Base-by-base conservation (phyloP, 2,888 invertebrate species). In the Drosophila paranaensis region DNA sequence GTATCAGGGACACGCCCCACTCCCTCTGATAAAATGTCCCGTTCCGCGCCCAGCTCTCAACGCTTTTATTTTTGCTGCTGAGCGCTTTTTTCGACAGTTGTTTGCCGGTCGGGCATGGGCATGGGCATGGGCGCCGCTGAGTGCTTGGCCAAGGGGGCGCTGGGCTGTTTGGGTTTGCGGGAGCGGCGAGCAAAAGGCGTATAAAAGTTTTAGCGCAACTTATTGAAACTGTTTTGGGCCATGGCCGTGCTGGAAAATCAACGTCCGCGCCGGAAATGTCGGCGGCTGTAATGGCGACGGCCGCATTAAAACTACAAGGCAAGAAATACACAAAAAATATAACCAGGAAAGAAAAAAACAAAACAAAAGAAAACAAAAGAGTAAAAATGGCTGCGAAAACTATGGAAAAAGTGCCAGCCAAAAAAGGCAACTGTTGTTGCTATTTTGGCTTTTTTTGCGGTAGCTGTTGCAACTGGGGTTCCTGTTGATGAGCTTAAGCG, bases 201-300 rank as follows among this genome's bases (percentile, higher is more conserved):
- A 71, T 88, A 88, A 88, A 85, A 85, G 71, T 88, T 85, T 86
- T 81, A 77, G 81, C 70, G 60, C 71, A 88, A 88, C 87, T 88
- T 88, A 85, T 88, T 82, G 83, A 83, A 83, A 83, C 88, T 80
- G 86, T 88, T 88, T 75, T 85, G 77, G 88, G 83, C 88, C 83
- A 82, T 74, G 88, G 83, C 68, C 78, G 69, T 69, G 71, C 78
- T 82, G 84, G 68, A 88, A 86, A 86, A 85, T 88, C 83, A 88
- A 66, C 79, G 71, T 79, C 69, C 85, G 82, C 69, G 71, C 73
- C 85, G 83, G 82, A 88, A 84, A 77, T 85, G 79, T 82, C 75
- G 88, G 74, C 71, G 87, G 79, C 75, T 71, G 57, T 74, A 71
- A 78, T 75, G 60, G 65, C 48, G 63, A 68, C 71, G 64, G 76